phyloP scores from a whole-genome alignment of 2,113 vertebrate species.

The Hippocampus mohnikei region DNA sequence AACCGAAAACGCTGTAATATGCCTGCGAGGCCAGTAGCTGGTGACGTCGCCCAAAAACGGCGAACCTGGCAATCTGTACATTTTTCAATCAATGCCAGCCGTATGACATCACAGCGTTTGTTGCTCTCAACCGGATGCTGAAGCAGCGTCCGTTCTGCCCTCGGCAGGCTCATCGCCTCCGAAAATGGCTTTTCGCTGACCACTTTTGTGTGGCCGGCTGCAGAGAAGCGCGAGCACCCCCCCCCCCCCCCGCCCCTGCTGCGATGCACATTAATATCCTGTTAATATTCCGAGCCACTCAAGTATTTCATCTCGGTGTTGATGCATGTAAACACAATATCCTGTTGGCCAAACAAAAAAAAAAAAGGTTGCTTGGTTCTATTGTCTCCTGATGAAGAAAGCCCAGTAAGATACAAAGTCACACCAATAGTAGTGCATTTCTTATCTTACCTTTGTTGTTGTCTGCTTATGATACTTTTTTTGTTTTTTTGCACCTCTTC shows the following conservation, averaged over 20 bases:
- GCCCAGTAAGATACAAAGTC: constrained; percentile 17
- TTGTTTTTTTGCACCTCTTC: neutral
- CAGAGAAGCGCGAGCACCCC: constrained; percentile 4
- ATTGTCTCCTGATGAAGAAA: constrained; percentile 36
- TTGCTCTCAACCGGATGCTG: neutral
- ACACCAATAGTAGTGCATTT: constrained; percentile 9
- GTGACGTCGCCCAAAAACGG: too few relatives aligned
- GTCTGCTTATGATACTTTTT: neutral
- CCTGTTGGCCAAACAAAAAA: constrained; percentile 54
- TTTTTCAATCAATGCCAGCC: too few relatives aligned
- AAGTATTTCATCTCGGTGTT: constrained; percentile 23
- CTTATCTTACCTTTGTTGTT: constrained; percentile 36
- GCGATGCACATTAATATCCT: constrained; percentile 63
- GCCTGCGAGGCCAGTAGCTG: too few relatives aligned
- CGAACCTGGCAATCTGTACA: too few relatives aligned
- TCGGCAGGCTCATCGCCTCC: constrained; percentile 10
- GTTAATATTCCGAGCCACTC: constrained; percentile 57
- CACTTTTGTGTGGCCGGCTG: constrained; percentile 35
- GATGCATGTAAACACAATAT: constrained; percentile 60
- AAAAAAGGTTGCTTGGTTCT: constrained; percentile 14
- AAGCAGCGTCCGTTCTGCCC: neutral
- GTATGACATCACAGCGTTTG: neutral
- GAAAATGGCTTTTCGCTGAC: constrained; percentile 55
- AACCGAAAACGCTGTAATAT: too few relatives aligned
- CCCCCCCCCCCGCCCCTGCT: neutral